phyloP scores from a whole-genome alignment of 1,140 invertebrate genomes.

The Drosophila subobscura region DNA sequence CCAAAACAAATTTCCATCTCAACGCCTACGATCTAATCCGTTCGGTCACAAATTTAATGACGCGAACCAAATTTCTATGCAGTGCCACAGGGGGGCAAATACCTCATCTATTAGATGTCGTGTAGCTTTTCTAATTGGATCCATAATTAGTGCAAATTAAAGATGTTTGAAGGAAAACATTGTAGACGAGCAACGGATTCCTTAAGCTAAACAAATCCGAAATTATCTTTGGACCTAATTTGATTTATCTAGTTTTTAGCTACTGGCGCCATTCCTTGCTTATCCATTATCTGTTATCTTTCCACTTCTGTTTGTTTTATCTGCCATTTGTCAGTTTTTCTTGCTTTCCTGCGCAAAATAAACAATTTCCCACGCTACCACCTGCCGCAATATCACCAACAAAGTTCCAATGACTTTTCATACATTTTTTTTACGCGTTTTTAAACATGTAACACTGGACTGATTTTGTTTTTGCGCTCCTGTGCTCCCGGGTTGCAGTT shows the following conservation, averaged over 20 bases:
- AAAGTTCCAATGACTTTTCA: constrained; percentile 51
- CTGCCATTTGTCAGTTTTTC: constrained; percentile 43
- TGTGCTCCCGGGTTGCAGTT: constrained; percentile 14
- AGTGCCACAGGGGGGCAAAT: constrained; percentile 60
- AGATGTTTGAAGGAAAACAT: constrained; percentile 44
- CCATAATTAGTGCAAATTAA: constrained; percentile 71
- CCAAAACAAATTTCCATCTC: constrained; percentile 42
- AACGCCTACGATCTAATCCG: constrained; percentile 70
- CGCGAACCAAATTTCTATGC: constrained; percentile 47
- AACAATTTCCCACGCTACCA: constrained; percentile 74
- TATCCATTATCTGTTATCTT: constrained; percentile 19
- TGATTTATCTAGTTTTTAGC: background rate
- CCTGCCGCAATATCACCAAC: constrained; percentile 37
- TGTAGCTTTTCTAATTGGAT: constrained; percentile 62
- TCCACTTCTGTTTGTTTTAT: constrained; percentile 11
- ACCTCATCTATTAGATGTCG: constrained; percentile 53
- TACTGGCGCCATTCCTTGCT: constrained; percentile 17
- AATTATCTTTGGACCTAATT: too few relatives aligned
- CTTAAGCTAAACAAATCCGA: constrained; percentile 44
- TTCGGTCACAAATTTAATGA: constrained; percentile 56
- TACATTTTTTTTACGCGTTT: constrained; percentile 36
- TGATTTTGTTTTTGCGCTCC: constrained; percentile 14
- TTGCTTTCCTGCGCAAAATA: constrained; percentile 30
- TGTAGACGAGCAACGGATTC: constrained; percentile 48
- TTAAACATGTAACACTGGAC: too few relatives aligned